Base-by-base conservation (phyloP, 1,140 invertebrate genomes). In the Micrasema longulum region DNA sequence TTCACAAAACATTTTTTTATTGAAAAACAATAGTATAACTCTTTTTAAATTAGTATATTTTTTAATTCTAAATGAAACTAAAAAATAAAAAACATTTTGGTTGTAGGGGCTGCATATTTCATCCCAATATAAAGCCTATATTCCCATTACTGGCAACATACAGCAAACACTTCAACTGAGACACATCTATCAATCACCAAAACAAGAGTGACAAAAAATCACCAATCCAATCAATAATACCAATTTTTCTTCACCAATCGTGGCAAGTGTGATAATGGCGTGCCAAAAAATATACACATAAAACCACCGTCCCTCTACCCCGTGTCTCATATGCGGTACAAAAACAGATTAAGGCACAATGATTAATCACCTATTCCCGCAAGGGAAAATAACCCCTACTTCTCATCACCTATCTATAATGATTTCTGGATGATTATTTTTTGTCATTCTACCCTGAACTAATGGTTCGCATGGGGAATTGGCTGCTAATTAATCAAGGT, bases 331-430 rank as follows among this genome's bases (percentile, higher is more conserved):
- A n/a, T 20, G 36, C 35, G 52, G 26, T 60, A 60, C 14, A 60
- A 60, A 60, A 60, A 60, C 55, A 60, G 31, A 60, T 60, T 60
- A 60, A 38, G 55, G 55, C 26, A 38, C 55, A 38, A 41, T 60
- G 55, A 60, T 60, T 60, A 60, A 60, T 60, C n/a, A 22, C 55
- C 55, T 14, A 60, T 60, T 20, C 35, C 55, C 55, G 55, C 36
- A 4, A 14, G 10, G 55, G 55, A 35, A 60, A 38, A 26, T 60
- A 31, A 7, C 55, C 55, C 36, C 18, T 36, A 0, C 31, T 31
- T 18, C 35, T 41, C 55, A 38, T 60, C 55, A 60, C 55, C 55
- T 60, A 60, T 60, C 55, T 26, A 38, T 60, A 60, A 60, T 60
- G 55, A 60, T 60, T 60, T 41, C 55, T 38, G 1, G 12, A 11